Evolutionary conservation across 2,888 invertebrate species (phyloP).

Genomic region (Monopis laevigella): DNA sequence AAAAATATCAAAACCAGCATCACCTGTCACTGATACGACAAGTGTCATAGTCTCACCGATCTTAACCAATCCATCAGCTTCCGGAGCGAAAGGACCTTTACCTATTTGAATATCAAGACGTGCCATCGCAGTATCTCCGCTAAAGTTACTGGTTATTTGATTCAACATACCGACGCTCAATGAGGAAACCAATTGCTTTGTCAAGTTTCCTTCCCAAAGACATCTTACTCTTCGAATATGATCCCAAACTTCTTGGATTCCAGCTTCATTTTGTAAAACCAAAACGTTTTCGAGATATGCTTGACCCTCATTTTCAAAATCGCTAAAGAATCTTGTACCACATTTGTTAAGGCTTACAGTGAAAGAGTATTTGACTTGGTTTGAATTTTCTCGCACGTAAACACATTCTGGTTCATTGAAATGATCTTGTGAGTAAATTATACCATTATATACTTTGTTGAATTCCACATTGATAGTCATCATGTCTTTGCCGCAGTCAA

Average conservation of each 20-base stretch:
- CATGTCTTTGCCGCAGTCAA: constrained; percentile 82
- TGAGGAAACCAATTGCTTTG: constrained; percentile 77
- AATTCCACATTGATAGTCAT: constrained; percentile 85
- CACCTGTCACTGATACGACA: constrained; percentile 81
- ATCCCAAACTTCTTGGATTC: constrained; percentile 83
- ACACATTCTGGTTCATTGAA: constrained; percentile 74
- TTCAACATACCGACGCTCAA: constrained; percentile 82
- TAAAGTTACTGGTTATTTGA: constrained; percentile 83
- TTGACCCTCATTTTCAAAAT: constrained; percentile 78
- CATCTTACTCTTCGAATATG: constrained; percentile 80
- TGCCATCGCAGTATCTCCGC: constrained; percentile 85
- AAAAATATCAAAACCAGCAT: constrained; percentile 80
- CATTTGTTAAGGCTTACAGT: constrained; percentile 79
- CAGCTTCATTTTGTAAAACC: constrained; percentile 80
- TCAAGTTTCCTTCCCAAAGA: constrained; percentile 83
- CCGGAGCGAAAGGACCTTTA: constrained; percentile 78
- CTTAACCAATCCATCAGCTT: constrained; percentile 80
- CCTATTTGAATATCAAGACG: constrained; percentile 81
- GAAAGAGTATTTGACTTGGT: constrained; percentile 74
- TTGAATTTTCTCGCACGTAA: constrained; percentile 77
- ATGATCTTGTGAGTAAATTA: constrained; percentile 83
- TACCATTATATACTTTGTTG: constrained; percentile 78
- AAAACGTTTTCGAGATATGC: constrained; percentile 83
- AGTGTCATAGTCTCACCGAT: constrained; percentile 85
- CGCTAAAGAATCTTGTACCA: constrained; percentile 82